Evolutionary conservation across 2,113 vertebrate genomes (phyloP).

Genomic region (Neolamprologus sp.): DNA sequence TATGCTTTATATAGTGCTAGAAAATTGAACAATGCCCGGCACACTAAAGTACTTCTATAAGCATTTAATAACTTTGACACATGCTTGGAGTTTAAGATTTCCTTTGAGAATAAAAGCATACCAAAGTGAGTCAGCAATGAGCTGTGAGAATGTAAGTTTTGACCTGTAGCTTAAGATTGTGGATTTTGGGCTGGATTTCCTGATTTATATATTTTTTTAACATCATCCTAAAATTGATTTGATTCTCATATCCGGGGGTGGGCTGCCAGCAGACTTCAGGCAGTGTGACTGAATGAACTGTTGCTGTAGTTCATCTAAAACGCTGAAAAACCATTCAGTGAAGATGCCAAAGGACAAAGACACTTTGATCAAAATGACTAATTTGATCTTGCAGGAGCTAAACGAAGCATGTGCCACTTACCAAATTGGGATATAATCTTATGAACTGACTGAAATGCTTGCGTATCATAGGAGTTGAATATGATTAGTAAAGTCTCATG

Average conservation of each 20-base stretch:
- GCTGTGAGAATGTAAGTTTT: neutral
- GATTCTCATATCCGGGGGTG: neutral
- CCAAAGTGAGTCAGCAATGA: neutral
- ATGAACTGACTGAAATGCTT: neutral
- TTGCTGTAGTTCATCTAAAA: neutral
- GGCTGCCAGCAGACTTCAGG: neutral
- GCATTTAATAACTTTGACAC: neutral
- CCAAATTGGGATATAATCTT: neutral
- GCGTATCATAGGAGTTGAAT: fast-evolving
- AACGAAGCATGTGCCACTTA: neutral
- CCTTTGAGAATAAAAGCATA: neutral
- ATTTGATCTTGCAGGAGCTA: neutral
- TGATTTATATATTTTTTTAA: neutral
- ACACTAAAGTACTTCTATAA: neutral
- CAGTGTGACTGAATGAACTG: neutral
- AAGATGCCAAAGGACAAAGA: neutral
- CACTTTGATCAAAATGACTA: neutral
- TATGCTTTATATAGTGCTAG: neutral
- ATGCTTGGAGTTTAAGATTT: neutral
- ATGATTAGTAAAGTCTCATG: neutral
- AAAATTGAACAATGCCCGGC: neutral
- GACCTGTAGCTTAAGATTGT: neutral
- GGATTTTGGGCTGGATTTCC: neutral
- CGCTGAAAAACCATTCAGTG: neutral
- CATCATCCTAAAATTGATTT: neutral